phyloP scores from a whole-genome alignment of 2,888 invertebrate genomes.

The Ochropacha duplaris region DNA sequence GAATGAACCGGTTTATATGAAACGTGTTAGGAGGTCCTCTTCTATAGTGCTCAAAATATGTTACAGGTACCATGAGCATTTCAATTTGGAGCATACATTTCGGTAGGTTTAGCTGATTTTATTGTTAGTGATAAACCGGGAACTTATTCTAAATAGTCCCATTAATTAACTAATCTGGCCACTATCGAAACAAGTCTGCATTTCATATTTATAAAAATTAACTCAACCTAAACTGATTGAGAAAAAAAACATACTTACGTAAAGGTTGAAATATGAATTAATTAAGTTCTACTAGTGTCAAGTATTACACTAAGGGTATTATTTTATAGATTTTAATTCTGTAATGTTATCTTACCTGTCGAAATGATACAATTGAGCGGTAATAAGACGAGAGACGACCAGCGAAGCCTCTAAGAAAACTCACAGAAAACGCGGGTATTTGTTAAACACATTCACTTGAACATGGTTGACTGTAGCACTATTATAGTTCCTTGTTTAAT shows the following conservation, averaged over 20 bases:
- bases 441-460: slow-evolving; percentile 51
- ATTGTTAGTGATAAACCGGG: neutral
- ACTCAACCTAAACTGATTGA: too few relatives aligned
- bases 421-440: slow-evolving; percentile 51
- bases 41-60: slow-evolving; percentile 44
- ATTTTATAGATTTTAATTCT: neutral
- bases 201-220: too few relatives aligned
- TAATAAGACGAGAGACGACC: slow-evolving; percentile 48
- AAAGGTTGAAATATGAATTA: too few relatives aligned
- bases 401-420: slow-evolving; percentile 45
- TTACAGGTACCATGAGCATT: neutral
- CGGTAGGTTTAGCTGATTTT: neutral
- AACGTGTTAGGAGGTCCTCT: slow-evolving; percentile 79
- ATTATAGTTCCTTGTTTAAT: slow-evolving; percentile 26
- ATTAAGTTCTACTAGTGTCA: too few relatives aligned
- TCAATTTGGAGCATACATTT: neutral
- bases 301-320: too few relatives aligned
- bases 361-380: slow-evolving; percentile 55
- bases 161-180: too few relatives aligned
- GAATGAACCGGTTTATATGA: slow-evolving; percentile 75
- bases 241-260: too few relatives aligned
- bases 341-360: slow-evolving; percentile 59
- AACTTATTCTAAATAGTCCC: too few relatives aligned
- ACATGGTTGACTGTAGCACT: slow-evolving; percentile 37
- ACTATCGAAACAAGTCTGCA: too few relatives aligned